Evolutionary conservation across 1,140 invertebrate species (phyloP).

Genomic region (Drosophila pseudoobscura): DNA sequence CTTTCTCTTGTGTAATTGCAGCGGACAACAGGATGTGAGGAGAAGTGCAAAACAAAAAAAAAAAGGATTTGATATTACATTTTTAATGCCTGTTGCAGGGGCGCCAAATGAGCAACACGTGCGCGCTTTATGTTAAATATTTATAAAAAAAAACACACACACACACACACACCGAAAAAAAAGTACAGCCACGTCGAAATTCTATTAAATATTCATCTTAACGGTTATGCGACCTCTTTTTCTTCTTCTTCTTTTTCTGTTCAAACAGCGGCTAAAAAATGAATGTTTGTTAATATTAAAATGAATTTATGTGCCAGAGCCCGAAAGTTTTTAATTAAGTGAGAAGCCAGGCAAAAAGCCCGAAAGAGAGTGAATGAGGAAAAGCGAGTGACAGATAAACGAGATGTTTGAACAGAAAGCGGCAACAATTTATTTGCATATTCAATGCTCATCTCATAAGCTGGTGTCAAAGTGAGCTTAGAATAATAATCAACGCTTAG

Average conservation of each 20-base stretch:
- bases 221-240: conserved; percentile 63
- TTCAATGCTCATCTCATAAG: conserved; percentile 44
- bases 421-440: conserved; percentile 64
- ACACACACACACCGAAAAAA: conserved; percentile 14
- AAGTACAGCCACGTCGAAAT: conserved; percentile 63
- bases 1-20: conserved; percentile 51
- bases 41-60: conserved; percentile 28
- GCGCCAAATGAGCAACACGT: conserved; percentile 69
- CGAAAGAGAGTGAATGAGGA: conserved; percentile 16
- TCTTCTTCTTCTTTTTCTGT: conserved; percentile 47
- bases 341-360: conserved; percentile 59
- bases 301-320: conserved; percentile 74
- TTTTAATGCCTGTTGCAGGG: conserved; percentile 29
- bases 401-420: conserved; percentile 61
- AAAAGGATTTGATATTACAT: conserved; percentile 72
- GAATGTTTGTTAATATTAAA: conserved; percentile 78
- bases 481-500: conserved; percentile 22
- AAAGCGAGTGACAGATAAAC: conserved; percentile 13
- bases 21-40: conserved; percentile 29
- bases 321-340: conserved; percentile 79
- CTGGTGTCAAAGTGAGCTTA: conserved; percentile 16
- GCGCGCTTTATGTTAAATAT: conserved; percentile 73
- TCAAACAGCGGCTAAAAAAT: conserved; percentile 43
- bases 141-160: conserved; percentile 44
- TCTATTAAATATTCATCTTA: conserved; percentile 79